These are phyloP conservation scores for Danio jaintianensis DNA, from an alignment of 2,797 vertebrate species.

Conservation along the genomic window DNA sequence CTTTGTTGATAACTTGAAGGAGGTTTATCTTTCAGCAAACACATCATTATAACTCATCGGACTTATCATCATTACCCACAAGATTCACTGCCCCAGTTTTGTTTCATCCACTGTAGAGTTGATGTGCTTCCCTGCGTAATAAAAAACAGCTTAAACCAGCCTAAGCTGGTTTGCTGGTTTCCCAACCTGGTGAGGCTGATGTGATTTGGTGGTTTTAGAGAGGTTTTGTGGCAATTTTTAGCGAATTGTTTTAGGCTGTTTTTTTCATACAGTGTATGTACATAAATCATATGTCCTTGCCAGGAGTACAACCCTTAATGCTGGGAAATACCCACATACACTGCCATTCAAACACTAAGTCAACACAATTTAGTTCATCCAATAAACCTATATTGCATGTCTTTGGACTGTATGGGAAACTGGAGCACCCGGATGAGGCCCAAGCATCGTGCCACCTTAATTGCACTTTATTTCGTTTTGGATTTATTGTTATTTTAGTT, in stretches of 20 bases:
- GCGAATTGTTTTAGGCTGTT: background rate
- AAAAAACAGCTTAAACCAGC: background rate
- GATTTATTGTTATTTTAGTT: too few relatives aligned
- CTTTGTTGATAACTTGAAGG: slow-evolving; percentile 41
- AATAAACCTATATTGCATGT: too few relatives aligned
- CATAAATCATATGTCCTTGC: too few relatives aligned
- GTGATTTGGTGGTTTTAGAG: background rate
- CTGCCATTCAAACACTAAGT: too few relatives aligned
- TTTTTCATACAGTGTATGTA: too few relatives aligned
- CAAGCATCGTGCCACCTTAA: too few relatives aligned
- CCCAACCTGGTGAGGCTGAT: background rate
- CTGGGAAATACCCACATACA: too few relatives aligned
- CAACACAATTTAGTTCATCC: too few relatives aligned
- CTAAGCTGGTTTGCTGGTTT: background rate
- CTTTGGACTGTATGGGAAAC: too few relatives aligned
- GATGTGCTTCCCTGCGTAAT: background rate
- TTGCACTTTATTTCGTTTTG: too few relatives aligned
- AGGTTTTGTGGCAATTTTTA: background rate
- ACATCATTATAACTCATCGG: slow-evolving; percentile 43
- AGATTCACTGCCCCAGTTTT: slow-evolving; percentile 4
- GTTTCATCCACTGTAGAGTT: slow-evolving; percentile 15
- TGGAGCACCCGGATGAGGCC: too few relatives aligned
- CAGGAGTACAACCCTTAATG: too few relatives aligned
- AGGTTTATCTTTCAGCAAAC: slow-evolving; percentile 32
- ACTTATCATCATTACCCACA: slow-evolving; percentile 62